Base-by-base conservation (phyloP, 2,113 vertebrate genomes). In the Tachysurus fulvidraco region DNA sequence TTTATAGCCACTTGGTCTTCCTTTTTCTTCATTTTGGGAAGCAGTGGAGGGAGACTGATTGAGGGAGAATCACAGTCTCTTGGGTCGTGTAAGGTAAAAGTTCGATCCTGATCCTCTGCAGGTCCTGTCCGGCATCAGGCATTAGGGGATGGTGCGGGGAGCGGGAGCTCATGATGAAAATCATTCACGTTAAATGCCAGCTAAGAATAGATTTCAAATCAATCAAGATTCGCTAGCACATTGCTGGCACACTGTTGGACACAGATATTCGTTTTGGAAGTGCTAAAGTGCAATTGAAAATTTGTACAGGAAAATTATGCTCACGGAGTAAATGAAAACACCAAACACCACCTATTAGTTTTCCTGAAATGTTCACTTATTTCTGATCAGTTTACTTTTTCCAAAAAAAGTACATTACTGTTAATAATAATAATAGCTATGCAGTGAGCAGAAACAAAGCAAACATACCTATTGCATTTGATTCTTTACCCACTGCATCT, bases 171-270 rank as follows among this genome's bases (percentile, higher is more conserved):
- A 84, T 78, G 93, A 93, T 93, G 90, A 94, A 94, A 94, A 95
- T 94, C 92, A 93, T 95, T 95, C 92, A 93, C 94, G 92, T 92
- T 94, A 94, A 94, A 95, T 94, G 92, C 92, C 93, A 95, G 92
- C 93, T 94, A 94, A 94, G 92, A 95, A 95, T 94, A 94, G 94
- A 94, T 90, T 93, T 93, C 90, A 91, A 94, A 94, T 95, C 93
- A 93, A 94, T 95, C 94, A 93, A 89, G 89, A 87, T 83, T 71
- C 74, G 88, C 92, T 89, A 91, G 92, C 91, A 91, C 89, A 87
- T 86, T 83, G 90, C 92, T 90, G 91, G 92, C 91, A 91, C 91
- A 88, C 88, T 85, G 88, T 65, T 90, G 92, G 92, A 92, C 93
- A 93, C 59, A 57, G 6, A 62, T 60, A 64, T 55, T 80, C 36